phyloP scores from a whole-genome alignment of 2,888 invertebrate genomes.

The Norana najaformis region DNA sequence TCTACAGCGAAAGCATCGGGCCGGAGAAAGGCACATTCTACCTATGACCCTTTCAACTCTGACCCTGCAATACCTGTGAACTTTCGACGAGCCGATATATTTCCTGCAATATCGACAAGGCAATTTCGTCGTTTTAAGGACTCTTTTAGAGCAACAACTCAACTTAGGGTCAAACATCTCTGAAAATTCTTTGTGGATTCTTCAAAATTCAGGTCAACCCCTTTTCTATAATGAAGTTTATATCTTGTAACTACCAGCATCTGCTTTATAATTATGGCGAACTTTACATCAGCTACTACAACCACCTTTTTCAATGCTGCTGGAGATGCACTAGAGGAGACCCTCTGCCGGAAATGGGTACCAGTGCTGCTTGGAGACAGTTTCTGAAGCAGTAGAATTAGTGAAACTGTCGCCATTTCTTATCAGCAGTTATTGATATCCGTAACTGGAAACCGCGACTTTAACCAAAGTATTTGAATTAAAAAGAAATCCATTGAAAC shows the following conservation, averaged over 20 bases:
- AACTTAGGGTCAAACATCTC: background rate
- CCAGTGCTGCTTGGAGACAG: too few relatives aligned
- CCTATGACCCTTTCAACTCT: conserved; percentile 3
- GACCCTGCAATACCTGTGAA: background rate
- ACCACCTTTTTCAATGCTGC: background rate
- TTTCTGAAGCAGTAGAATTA: background rate
- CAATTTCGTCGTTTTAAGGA: background rate
- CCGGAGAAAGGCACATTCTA: background rate
- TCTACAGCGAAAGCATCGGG: conserved; percentile 21
- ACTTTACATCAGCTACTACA: background rate
- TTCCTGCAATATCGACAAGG: background rate
- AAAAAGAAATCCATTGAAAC: background rate
- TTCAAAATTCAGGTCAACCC: background rate
- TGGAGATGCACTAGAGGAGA: too few relatives aligned
- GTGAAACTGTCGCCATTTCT: too few relatives aligned
- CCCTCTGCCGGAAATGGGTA: too few relatives aligned
- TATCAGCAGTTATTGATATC: background rate
- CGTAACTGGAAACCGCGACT: background rate
- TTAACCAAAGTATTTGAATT: too few relatives aligned
- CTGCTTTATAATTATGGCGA: background rate
- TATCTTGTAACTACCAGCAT: background rate
- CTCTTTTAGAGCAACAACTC: background rate
- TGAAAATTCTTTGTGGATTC: background rate
- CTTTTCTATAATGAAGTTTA: background rate
- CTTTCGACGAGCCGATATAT: background rate